A percentile compares a stretch with the other conserved stretches of the same genome.
phyloP scores from a whole-genome alignment of 2,797 vertebrate genomes.

The Erethizon dorsatum region DNA sequence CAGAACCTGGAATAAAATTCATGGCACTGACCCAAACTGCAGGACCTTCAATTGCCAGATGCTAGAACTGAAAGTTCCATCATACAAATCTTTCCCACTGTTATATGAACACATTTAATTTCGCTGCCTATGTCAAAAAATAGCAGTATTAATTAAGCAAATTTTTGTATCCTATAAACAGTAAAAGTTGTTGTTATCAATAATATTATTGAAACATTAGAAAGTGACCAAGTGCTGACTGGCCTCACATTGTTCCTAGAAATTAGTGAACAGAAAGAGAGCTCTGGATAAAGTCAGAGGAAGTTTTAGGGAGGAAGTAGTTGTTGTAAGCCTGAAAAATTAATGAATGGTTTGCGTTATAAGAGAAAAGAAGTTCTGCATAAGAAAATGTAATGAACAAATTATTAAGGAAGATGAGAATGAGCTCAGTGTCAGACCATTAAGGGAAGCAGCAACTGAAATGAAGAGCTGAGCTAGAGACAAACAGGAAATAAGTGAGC shows the following conservation, averaged over 20 bases:
- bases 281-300: background rate
- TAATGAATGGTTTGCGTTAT: background rate
- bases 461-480: background rate
- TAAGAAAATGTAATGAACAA: background rate
- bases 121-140: constrained; percentile 23
- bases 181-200: background rate
- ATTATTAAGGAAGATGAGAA: background rate
- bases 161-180: background rate
- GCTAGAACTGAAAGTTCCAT: background rate
- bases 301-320: background rate
- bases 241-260: background rate
- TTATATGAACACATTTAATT: background rate
- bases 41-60: background rate
- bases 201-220: constrained; percentile 26
- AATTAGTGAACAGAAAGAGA: background rate
- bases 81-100: constrained; percentile 22
- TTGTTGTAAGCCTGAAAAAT: constrained; percentile 17
- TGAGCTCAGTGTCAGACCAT: background rate
- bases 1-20: background rate
- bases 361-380: background rate
- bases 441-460: background rate
- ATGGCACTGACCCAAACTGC: background rate
- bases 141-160: background rate
- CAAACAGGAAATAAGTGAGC: background rate
- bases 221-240: constrained; percentile 26